Conservation (phyloP, 2,797 vertebrate genomes). For the Malacoctenus gilli region DNA sequence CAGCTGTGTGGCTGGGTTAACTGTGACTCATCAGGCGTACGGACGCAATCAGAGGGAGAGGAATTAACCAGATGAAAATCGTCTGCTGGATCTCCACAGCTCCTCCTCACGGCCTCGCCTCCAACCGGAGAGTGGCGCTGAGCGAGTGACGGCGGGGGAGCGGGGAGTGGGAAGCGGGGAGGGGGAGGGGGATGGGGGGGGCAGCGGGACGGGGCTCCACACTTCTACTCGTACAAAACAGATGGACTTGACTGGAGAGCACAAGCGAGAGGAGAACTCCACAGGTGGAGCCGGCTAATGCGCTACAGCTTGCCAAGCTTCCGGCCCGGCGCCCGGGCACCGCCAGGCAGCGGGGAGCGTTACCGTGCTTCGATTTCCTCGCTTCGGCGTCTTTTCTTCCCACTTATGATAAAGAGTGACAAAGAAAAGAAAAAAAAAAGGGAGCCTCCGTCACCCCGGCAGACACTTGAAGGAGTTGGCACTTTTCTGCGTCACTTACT, state of each 20-base stretch:
- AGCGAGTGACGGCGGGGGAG: slow-evolving; percentile 40
- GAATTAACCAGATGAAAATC: slow-evolving; percentile 71
- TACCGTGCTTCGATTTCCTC: slow-evolving; percentile 56
- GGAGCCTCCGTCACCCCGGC: slow-evolving; percentile 29
- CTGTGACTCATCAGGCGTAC: slow-evolving; percentile 73
- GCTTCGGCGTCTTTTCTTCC: slow-evolving; percentile 57
- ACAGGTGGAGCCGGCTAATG: slow-evolving; percentile 61
- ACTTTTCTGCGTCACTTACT: slow-evolving; percentile 28
- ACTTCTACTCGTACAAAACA: slow-evolving; percentile 66
- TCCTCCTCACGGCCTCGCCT: slow-evolving; percentile 53
- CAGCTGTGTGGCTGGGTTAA: slow-evolving; percentile 75
- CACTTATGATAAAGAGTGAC: slow-evolving; percentile 53
- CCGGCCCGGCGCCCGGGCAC: slow-evolving; percentile 19
- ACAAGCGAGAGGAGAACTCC: slow-evolving; percentile 46
- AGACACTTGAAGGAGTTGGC: slow-evolving; percentile 29
- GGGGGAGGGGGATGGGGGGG: slow-evolving; percentile 18
- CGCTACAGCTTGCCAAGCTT: slow-evolving; percentile 47
- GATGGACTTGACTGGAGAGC: slow-evolving; percentile 56
- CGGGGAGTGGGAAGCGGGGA: slow-evolving; percentile 8
- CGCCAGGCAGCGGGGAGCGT: slow-evolving; percentile 26
- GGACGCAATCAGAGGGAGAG: slow-evolving; percentile 66
- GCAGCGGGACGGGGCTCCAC: slow-evolving; percentile 43
- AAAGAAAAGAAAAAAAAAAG: no score
- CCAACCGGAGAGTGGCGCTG: slow-evolving; percentile 50
- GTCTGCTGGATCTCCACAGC: slow-evolving; percentile 65